Percentiles rank a stretch among this genome's conserved stretches.
Evolutionary conservation across 2,113 vertebrate genomes (phyloP).

Genomic region (Laticauda laticaudata): DNA sequence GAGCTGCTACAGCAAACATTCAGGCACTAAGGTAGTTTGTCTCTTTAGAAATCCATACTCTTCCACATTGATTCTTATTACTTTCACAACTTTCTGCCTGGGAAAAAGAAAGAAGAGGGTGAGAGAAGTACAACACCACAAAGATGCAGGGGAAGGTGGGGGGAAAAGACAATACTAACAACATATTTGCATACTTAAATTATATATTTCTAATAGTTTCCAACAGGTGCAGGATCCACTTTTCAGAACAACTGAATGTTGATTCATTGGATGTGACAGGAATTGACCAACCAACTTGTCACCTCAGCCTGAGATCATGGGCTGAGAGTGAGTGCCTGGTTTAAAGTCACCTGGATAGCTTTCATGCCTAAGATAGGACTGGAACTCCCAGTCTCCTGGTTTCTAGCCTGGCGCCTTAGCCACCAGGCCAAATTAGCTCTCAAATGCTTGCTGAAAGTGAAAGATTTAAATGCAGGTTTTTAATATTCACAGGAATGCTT

Average conservation of each 20-base stretch:
- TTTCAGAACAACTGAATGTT: background rate
- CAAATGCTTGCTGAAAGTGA: background rate
- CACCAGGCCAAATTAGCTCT: background rate
- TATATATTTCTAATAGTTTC: background rate
- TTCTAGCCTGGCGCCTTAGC: background rate
- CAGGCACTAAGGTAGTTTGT: constrained; percentile 1
- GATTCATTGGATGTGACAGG: background rate
- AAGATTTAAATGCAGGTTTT: background rate
- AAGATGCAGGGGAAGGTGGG: background rate
- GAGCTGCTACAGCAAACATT: background rate
- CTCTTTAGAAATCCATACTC: constrained; percentile 27
- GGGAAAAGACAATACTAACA: background rate
- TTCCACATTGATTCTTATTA: constrained; percentile 27
- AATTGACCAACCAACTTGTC: background rate
- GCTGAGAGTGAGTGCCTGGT: background rate
- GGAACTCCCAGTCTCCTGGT: background rate
- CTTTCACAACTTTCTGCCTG: constrained; percentile 39
- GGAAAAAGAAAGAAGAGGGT: background rate
- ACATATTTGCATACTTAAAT: background rate
- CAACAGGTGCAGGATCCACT: background rate
- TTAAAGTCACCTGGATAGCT: background rate
- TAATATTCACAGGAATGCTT: background rate
- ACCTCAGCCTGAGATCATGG: background rate
- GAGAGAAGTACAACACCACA: constrained; percentile 32
- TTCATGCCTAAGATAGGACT: background rate